Conservation (phyloP, 2,888 invertebrate species). For the Odontothrips loti region DNA sequence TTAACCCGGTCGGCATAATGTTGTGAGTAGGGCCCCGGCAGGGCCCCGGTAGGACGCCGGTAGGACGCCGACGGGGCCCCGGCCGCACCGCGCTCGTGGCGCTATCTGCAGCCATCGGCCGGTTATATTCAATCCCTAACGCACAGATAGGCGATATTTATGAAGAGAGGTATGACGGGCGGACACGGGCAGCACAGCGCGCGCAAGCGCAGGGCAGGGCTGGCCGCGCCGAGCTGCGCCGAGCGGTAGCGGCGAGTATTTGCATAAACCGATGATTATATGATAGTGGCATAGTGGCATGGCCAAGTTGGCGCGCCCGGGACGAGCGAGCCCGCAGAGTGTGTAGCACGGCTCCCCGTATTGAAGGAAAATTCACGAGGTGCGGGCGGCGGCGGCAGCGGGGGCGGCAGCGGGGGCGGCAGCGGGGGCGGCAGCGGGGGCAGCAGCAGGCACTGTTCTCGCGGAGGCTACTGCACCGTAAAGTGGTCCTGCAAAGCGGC, state of each 20-base stretch:
- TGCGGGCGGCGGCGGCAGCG: background rate
- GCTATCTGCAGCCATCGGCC: constrained; percentile 12
- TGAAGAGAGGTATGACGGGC: constrained; percentile 18
- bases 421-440: too few species aligned
- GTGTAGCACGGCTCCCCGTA: background rate
- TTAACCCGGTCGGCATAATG: background rate
- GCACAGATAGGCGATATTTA: constrained; percentile 25
- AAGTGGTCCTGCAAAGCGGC: too few species aligned
- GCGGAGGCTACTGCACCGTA: too few species aligned
- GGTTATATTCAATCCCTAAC: constrained; percentile 17
- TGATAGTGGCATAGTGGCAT: background rate
- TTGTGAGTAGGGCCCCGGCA: background rate
- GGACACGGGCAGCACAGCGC: background rate
- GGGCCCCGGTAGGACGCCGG: background rate
- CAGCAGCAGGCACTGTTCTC: too few species aligned
- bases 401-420: too few species aligned
- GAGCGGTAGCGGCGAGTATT: background rate
- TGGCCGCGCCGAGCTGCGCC: background rate
- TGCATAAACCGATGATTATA: constrained; percentile 23
- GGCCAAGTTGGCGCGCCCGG: background rate
- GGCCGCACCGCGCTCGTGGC: background rate
- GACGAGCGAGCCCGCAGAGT: too few species aligned
- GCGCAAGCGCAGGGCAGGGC: background rate
- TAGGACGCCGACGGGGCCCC: background rate
- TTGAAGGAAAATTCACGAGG: background rate